Evolutionary conservation across 2,888 invertebrate species (phyloP).

Genomic region (Yponomeuta malinellus): DNA sequence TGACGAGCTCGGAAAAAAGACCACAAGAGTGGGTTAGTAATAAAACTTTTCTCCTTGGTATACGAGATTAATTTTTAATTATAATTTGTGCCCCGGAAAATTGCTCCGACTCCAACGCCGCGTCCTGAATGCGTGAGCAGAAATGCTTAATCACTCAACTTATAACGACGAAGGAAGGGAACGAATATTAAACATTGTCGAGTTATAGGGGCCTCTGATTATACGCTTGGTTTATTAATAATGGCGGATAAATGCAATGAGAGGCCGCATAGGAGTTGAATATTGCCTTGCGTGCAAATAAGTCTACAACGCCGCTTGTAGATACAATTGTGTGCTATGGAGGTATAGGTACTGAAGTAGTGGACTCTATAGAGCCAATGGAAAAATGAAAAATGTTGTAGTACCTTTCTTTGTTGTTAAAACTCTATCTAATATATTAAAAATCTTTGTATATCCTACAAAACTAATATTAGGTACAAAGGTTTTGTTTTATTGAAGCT

Average conservation of each 20-base stretch:
- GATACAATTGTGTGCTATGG: neutral
- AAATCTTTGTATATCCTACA: too few species aligned
- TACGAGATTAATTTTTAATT: conserved; percentile 67
- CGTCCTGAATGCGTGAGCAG: conserved; percentile 55
- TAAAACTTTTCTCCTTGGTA: conserved; percentile 39
- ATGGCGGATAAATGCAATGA: neutral
- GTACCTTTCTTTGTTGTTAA: too few species aligned
- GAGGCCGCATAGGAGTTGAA: neutral
- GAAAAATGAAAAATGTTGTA: too few species aligned
- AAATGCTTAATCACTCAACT: conserved; percentile 64
- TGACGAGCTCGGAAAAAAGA: conserved; percentile 28
- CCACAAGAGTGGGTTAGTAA: conserved; percentile 35
- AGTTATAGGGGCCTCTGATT: conserved; percentile 49
- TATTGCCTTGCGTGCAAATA: neutral
- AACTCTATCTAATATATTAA: too few species aligned
- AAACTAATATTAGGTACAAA: too few species aligned
- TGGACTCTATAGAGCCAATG: too few species aligned
- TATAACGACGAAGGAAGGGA: conserved; percentile 50
- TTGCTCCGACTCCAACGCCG: conserved; percentile 44
- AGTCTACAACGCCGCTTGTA: neutral
- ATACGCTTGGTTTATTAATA: conserved; percentile 12
- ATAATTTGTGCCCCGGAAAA: conserved; percentile 57
- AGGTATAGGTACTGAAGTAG: too few species aligned
- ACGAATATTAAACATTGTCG: conserved; percentile 58
- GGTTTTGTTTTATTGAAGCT: too few species aligned